These are phyloP conservation scores for Heliconius hewitsoni DNA, from an alignment of 1,140 invertebrate species.

Conservation along the genomic window DNA sequence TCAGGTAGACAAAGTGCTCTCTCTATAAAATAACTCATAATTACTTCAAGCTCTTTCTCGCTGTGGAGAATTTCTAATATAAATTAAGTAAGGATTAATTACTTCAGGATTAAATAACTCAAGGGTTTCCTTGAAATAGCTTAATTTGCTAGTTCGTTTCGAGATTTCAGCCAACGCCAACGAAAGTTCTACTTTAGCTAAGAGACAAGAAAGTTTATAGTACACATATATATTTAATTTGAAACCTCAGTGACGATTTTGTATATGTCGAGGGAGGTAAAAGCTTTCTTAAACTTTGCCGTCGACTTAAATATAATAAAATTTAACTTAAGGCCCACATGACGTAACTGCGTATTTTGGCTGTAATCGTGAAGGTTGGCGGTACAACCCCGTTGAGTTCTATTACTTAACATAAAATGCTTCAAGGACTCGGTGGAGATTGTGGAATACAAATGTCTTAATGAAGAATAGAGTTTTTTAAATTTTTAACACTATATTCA, in stretches of 20 bases:
- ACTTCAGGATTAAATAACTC: neutral
- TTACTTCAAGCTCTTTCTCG: neutral
- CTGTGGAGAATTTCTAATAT: conserved; percentile 3
- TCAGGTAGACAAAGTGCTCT: too few species aligned
- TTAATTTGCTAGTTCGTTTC: neutral
- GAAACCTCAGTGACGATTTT: neutral
- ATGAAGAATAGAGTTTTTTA: too few species aligned
- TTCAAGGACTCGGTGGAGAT: too few species aligned
- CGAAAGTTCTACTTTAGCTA: neutral
- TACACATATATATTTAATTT: neutral
- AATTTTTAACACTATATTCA: too few species aligned
- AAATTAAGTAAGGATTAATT: conserved; percentile 5
- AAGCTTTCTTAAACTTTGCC: too few species aligned
- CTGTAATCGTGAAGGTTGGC: too few species aligned
- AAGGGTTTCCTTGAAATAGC: conserved; percentile 2
- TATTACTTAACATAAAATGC: too few species aligned
- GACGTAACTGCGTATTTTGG: neutral
- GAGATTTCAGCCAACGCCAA: neutral
- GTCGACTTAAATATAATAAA: too few species aligned
- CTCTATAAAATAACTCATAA: conserved; percentile 4
- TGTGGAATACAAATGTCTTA: too few species aligned
- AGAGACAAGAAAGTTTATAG: neutral
- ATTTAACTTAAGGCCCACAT: neutral
- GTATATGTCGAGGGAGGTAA: neutral
- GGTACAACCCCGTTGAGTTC: too few species aligned